phyloP scores from a whole-genome alignment of 2,797 vertebrate genomes.

The Argentina silus region DNA sequence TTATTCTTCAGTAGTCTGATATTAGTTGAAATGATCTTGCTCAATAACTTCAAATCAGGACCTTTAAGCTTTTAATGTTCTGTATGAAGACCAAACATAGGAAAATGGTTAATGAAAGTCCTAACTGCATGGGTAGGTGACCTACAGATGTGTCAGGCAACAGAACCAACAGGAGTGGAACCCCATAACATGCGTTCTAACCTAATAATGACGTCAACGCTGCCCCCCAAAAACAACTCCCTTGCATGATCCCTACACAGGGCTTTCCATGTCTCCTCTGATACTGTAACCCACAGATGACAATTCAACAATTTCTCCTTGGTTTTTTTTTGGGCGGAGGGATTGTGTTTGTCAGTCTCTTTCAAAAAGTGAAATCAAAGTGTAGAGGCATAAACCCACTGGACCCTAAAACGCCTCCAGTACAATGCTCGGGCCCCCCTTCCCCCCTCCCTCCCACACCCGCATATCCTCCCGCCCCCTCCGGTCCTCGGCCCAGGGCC shows the following conservation, averaged over 20 bases:
- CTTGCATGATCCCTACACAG: conserved; percentile 32
- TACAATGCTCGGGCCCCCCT: conserved; percentile 49
- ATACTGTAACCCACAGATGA: conserved; percentile 38
- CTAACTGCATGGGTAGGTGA: background rate
- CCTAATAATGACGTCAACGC: conserved; percentile 43
- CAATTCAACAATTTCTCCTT: conserved; percentile 19
- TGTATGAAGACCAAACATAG: background rate
- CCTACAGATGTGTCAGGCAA: conserved; percentile 3
- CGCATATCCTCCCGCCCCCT: conserved; percentile 32
- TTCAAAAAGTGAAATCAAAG: conserved; percentile 60
- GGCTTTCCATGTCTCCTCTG: conserved; percentile 41
- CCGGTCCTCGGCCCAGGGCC: conserved; percentile 55
- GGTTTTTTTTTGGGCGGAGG: conserved; percentile 19
- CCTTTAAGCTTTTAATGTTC: too few relatives aligned
- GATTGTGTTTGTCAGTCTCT: conserved; percentile 44
- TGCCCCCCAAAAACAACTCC: conserved; percentile 17
- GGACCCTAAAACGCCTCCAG: conserved; percentile 22
- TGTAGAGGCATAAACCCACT: conserved; percentile 49
- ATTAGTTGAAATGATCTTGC: too few relatives aligned
- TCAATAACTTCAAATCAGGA: too few relatives aligned
- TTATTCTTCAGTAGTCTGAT: too few relatives aligned
- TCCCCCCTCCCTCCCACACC: conserved; percentile 47
- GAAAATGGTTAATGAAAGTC: background rate
- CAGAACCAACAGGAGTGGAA: background rate
- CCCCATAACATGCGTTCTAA: conserved; percentile 33